Conservation (phyloP, 1,140 invertebrate genomes). For the Battus philenor region DNA sequence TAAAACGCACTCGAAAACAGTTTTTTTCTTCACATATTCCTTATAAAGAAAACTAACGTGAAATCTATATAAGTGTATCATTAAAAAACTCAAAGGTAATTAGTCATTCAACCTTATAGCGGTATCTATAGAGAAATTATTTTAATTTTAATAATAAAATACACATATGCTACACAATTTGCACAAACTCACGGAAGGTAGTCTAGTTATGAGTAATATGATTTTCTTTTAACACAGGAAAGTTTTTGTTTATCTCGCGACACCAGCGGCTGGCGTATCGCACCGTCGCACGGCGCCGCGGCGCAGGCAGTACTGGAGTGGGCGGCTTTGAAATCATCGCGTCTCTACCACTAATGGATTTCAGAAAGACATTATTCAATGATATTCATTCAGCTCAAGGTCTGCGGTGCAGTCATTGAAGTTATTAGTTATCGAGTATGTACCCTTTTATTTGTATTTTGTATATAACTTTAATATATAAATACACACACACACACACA, state of each 20-base stretch:
- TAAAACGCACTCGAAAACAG: neutral
- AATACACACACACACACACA: too few species aligned
- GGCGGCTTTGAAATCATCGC: slow-evolving; percentile 21
- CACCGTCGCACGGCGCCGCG: slow-evolving; percentile 42
- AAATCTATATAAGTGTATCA: neutral
- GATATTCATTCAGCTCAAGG: slow-evolving; percentile 8
- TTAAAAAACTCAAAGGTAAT: neutral
- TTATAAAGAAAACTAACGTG: neutral
- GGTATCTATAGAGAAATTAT: neutral
- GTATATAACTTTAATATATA: too few species aligned
- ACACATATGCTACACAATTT: neutral
- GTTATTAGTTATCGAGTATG: too few species aligned
- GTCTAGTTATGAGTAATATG: too few species aligned
- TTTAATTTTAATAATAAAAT: neutral
- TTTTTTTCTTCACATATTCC: neutral
- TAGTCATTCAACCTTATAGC: neutral
- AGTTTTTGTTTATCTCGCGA: too few species aligned
- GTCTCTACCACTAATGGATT: slow-evolving; percentile 8
- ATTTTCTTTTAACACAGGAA: too few species aligned
- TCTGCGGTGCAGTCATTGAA: slow-evolving; percentile 5
- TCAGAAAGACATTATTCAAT: slow-evolving; percentile 8
- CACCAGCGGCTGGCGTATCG: slow-evolving; percentile 19
- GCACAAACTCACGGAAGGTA: too few species aligned
- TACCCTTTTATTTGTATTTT: neutral
- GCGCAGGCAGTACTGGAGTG: slow-evolving; percentile 36